Evolutionary conservation across 2,888 invertebrate genomes (phyloP).

Genomic region (Cheilosia vulpina): DNA sequence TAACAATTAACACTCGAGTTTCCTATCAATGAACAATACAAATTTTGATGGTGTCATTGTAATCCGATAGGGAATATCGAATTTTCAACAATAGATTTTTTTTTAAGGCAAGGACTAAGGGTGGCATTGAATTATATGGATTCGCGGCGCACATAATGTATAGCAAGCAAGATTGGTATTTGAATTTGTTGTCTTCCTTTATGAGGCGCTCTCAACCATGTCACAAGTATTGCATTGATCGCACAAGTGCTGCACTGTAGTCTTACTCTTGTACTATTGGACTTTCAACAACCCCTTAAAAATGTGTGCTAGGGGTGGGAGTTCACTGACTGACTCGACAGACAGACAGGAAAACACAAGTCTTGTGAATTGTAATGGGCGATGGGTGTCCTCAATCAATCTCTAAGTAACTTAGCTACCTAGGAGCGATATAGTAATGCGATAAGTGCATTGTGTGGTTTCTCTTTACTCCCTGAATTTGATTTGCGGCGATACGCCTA

Average conservation of each 20-base stretch:
- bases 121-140: constrained; percentile 39
- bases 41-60: constrained; percentile 52
- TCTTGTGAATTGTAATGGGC: constrained; percentile 21
- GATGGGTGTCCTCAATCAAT: constrained; percentile 50
- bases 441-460: constrained; percentile 74
- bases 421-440: constrained; percentile 63
- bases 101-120: constrained; percentile 2
- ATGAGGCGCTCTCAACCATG: constrained; percentile 35
- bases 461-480: constrained; percentile 45
- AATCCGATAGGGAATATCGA: constrained; percentile 59
- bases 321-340: constrained; percentile 41
- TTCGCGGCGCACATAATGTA: constrained; percentile 22
- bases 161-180: constrained; percentile 44
- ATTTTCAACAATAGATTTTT: constrained; percentile 35
- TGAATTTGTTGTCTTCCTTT: constrained; percentile 44
- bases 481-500: constrained; percentile 70
- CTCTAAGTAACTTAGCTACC: constrained; percentile 39
- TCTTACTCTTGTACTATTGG: constrained; percentile 27
- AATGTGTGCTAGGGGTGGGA: constrained; percentile 28
- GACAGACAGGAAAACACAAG: constrained; percentile 24
- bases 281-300: constrained; percentile 37
- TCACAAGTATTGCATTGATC: constrained; percentile 7
- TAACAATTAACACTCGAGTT: constrained; percentile 40
- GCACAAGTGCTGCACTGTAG: neutral
- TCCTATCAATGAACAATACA: constrained; percentile 44